Evolutionary conservation across 2,797 vertebrate species (phyloP), one percentile per base, ranked within the genome.

Genomic region (Hylomyscus alleni): DNA sequence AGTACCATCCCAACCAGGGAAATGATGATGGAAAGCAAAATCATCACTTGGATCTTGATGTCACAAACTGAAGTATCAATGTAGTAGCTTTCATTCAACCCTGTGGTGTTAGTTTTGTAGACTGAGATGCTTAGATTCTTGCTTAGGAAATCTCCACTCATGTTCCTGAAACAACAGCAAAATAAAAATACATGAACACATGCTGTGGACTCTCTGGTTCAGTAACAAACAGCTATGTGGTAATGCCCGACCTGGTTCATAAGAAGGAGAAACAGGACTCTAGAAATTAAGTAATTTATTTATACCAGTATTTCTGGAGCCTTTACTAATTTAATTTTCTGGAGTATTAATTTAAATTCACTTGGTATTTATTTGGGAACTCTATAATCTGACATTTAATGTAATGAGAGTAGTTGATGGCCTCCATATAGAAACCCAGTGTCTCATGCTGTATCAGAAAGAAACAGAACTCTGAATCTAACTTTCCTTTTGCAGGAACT

Each of bases 221-320:
- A 31, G 34, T 50, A 34, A 50, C 15, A 44, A 1, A 0, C 6
- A 54, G 37, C 2, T 22, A 10, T 3, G 4, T 3, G 6, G 20
- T 19, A 58, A 34, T 37, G 50, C n/a, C 3, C 73, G 26, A 40
- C 24, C 34, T 12, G 0, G 19, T 22, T 62, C 40, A n/a, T 52
- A 40, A 47, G 26, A 22, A 65, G 1, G 29, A 2, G 50, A 62
- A 86, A 37, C 1, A 34, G 60, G 19, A 1, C 60, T 19, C 37
- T 7, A 52, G 54, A 93, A 3, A 22, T 14, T 40, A 69, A 56
- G 31, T 29, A 34, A 65, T 50, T 72, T 26, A 3, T 20, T 1
- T 37, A 31, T 54, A 0, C 3, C 44, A 26, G 14, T 26, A 20
- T 40, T 56, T 77, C 19, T 73, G 44, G 47, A 67, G 19, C 1